phyloP scores from a whole-genome alignment of 2,888 invertebrate genomes.

The Chamaedrilus cognettii region DNA sequence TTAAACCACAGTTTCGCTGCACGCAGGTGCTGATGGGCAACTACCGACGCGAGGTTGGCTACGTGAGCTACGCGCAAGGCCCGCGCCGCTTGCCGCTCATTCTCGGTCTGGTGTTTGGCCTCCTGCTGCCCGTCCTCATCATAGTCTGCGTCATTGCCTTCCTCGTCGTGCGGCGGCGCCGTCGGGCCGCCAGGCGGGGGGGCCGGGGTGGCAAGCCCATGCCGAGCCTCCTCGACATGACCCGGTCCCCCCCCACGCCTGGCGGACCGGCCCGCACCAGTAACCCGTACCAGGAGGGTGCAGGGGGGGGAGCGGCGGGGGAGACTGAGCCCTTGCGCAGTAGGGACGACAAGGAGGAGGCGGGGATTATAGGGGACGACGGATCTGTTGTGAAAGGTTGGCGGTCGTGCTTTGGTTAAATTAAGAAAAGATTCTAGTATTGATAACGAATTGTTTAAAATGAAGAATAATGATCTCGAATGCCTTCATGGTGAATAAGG shows the following conservation, averaged over 20 bases:
- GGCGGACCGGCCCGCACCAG: background rate
- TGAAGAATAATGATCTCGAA: too few species aligned
- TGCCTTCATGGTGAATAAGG: too few species aligned
- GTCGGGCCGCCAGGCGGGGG: conserved; percentile 22
- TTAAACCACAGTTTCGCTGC: too few species aligned
- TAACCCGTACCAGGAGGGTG: background rate
- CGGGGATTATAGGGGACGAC: too few species aligned
- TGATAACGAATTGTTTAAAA: too few species aligned
- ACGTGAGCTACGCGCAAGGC: conserved; percentile 41
- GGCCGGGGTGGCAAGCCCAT: too few species aligned
- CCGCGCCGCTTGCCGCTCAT: conserved; percentile 45
- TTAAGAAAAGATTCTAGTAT: too few species aligned
- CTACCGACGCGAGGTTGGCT: conserved; percentile 42
- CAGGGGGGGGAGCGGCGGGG: background rate
- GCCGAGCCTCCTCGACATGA: conserved; percentile 2
- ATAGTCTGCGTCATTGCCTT: conserved; percentile 49
- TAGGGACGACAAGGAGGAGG: too few species aligned
- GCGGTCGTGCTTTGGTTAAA: too few species aligned
- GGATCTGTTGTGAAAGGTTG: too few species aligned
- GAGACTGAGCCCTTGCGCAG: too few species aligned
- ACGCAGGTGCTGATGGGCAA: conserved; percentile 48
- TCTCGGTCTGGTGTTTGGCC: conserved; percentile 51
- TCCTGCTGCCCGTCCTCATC: conserved; percentile 50
- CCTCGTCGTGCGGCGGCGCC: conserved; percentile 48
- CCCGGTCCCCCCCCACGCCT: background rate